phyloP scores from a whole-genome alignment of 2,888 invertebrate genomes.

The Amorpha juglandis region DNA sequence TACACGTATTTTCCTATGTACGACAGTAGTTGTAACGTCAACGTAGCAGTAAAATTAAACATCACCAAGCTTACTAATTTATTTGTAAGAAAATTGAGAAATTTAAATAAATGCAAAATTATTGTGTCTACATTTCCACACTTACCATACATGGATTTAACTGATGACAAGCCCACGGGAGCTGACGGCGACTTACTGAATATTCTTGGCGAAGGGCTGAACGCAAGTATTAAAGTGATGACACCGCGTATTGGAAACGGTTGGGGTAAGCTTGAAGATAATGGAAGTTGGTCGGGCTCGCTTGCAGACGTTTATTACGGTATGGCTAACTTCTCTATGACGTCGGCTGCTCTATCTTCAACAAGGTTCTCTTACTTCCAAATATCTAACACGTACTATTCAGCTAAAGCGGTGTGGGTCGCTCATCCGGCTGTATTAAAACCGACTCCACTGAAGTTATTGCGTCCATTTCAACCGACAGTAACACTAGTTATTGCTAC shows the following conservation, averaged over 20 bases:
- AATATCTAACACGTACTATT: conserved; percentile 58
- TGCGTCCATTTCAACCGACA: conserved; percentile 57
- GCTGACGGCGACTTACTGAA: conserved; percentile 65
- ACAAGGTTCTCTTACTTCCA: conserved; percentile 60
- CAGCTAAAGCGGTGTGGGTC: conserved; percentile 58
- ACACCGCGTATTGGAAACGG: conserved; percentile 59
- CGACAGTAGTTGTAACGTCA: conserved; percentile 50
- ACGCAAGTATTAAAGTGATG: conserved; percentile 58
- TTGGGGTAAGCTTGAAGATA: conserved; percentile 60
- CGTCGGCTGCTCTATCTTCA: conserved; percentile 62
- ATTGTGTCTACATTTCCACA: conserved; percentile 66
- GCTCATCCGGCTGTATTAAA: conserved; percentile 56
- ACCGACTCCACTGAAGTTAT: conserved; percentile 63
- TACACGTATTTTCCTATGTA: conserved; percentile 59
- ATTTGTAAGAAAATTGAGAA: conserved; percentile 58
- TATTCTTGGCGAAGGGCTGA: conserved; percentile 57
- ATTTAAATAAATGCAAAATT: conserved; percentile 61
- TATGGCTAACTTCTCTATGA: conserved; percentile 72
- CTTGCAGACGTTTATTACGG: conserved; percentile 63
- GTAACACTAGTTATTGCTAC: conserved; percentile 53
- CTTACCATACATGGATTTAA: conserved; percentile 61
- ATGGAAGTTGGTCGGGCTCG: conserved; percentile 70
- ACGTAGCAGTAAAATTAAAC: conserved; percentile 28
- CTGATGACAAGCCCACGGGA: conserved; percentile 54
- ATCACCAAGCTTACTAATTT: conserved; percentile 39